Evolutionary conservation across 1,140 invertebrate species (phyloP).

Genomic region (Aphis gossypii): DNA sequence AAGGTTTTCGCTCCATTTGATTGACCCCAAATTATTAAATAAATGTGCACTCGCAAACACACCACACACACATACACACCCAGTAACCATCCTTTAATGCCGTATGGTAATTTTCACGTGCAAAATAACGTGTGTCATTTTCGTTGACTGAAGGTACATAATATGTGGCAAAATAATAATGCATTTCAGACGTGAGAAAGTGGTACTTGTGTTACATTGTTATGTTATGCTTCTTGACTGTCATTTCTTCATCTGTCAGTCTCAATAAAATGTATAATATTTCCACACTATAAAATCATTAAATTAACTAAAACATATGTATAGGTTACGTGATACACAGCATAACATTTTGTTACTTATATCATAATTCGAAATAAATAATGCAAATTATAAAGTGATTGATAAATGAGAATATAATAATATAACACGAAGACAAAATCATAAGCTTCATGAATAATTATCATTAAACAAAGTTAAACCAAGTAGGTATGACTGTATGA

Average conservation of each 20-base stretch:
- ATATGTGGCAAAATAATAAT: not conserved
- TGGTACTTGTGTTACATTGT: too few species aligned
- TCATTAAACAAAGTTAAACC: not conserved
- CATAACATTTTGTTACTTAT: too few species aligned
- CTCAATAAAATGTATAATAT: too few species aligned
- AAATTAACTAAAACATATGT: too few species aligned
- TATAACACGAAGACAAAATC: not conserved
- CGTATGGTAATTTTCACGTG: not conserved
- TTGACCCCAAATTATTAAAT: conserved; percentile 29
- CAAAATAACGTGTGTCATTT: not conserved
- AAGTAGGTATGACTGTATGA: not conserved
- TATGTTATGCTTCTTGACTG: too few species aligned
- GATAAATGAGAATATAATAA: too few species aligned
- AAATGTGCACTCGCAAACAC: not conserved
- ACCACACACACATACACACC: not conserved
- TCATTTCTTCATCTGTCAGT: too few species aligned
- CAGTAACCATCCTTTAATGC: not conserved
- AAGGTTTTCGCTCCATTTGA: conserved; percentile 39
- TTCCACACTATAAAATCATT: too few species aligned
- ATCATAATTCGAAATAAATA: too few species aligned
- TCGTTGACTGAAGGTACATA: not conserved
- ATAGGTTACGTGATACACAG: too few species aligned
- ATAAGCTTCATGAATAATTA: not conserved
- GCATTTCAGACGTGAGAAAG: not conserved
- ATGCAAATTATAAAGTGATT: too few species aligned